Evolutionary conservation across 2,797 vertebrate species (phyloP), one percentile per base, ranked within the genome.

Genomic region (Chiroxiphia lanceolata): DNA sequence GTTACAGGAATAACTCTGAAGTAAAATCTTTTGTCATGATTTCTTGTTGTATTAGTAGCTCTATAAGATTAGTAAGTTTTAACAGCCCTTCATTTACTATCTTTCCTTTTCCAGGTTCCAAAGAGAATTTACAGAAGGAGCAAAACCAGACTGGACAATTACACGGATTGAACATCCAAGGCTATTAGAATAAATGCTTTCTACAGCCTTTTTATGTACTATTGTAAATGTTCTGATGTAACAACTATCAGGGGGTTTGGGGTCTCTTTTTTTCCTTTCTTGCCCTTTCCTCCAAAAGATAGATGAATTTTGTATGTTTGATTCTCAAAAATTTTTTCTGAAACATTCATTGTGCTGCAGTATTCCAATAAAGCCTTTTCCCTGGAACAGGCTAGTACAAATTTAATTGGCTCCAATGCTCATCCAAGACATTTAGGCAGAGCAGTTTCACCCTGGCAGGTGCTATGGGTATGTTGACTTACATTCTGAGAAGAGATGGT

Each of bases 91-190:
- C 60, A 31, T 65, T 72, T 94, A 53, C 17, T 93, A 1, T 96
- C 19, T 91, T 88, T 84, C 47, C n/a, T 82, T 75, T 90, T 93
- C 31, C 96, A 99, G 99, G 95, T 99, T 99, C 95, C 99, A 98
- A 53, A 98, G 99, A 93, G 99, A 99, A 96, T 99, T 99, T 95
- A 99, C 99, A n/a, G 97, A 99, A 97, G 99, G 99, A 83, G 99
- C 98, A 64, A 95, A 98, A 80, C 98, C 99, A n/a, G 98, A 99
- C 93, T 99, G 99, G 99, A 99, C 97, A 94, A 99, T 99, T 87
- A 98, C 99, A 23, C 98, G 98, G 93, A 99, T 99, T 97, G 98
- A 99, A 91, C 99, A 99, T 97, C 98, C 98, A 76, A 99, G 98
- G 78, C 98, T 99, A 92, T 96, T 99, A 87, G 98, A 99, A 83